These are phyloP conservation scores for Sebastes aleutianus DNA, from an alignment of 2,797 vertebrate genomes.

Conservation along the genomic window DNA sequence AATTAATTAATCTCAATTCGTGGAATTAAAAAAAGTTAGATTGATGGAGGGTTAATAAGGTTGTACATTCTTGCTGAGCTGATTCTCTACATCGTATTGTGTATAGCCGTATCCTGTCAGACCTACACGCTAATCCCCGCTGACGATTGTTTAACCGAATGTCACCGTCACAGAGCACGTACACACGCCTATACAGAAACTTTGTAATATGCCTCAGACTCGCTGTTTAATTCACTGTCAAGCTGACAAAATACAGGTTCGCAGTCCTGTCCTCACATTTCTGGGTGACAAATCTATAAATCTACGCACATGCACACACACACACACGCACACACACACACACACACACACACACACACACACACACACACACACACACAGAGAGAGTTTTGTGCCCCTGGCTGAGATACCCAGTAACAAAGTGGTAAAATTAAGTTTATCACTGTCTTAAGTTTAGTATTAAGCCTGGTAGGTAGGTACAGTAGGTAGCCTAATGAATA, in stretches of 20 bases:
- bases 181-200: conserved; percentile 26
- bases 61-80: not conserved
- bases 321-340: not conserved
- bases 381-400: not conserved
- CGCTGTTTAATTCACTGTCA: conserved; percentile 72
- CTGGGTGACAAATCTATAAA: conserved; percentile 22
- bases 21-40: not conserved
- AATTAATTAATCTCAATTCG: not conserved
- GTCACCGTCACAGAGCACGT: conserved; percentile 31
- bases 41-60: not conserved
- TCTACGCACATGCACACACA: not conserved
- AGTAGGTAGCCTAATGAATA: not conserved
- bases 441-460: not conserved
- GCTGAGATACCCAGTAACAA: not conserved
- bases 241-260: conserved; percentile 65
- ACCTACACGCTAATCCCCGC: conserved; percentile 25
- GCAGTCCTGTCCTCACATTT: conserved; percentile 28
- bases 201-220: conserved; percentile 19
- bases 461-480: not conserved
- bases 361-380: not conserved
- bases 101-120: conserved; percentile 23
- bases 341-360: not conserved
- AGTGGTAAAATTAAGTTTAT: not conserved
- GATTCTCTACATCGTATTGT: not conserved
- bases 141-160: conserved; percentile 51